Percentiles rank a stretch among this genome's conserved stretches.
phyloP scores from a whole-genome alignment of 37 sponge, comb jelly and placozoan species.

The Haliclona indistincta region DNA sequence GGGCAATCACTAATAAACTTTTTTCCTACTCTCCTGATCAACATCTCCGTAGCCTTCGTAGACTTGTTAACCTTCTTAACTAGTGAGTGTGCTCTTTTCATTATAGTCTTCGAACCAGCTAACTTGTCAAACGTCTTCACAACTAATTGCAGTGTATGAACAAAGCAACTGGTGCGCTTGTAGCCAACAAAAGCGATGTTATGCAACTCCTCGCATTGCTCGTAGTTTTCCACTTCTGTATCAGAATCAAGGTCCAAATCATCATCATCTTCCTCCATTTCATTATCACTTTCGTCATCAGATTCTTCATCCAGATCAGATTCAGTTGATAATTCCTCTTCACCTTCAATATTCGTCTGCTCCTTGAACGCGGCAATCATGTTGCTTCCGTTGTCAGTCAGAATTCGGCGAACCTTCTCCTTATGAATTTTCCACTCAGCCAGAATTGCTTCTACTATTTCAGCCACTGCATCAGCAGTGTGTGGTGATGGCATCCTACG shows the following conservation, averaged over 20 bases:
- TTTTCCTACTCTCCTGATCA: slow-evolving; percentile 2
- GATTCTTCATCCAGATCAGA: not conserved
- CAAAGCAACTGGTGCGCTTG: slow-evolving; percentile 6
- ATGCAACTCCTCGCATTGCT: not conserved
- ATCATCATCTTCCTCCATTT: not conserved
- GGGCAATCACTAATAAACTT: slow-evolving; percentile 31
- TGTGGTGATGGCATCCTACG: not conserved
- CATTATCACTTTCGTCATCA: not conserved
- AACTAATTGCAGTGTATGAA: slow-evolving; percentile 15
- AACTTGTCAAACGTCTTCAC: not conserved
- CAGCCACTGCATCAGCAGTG: slow-evolving; percentile 1
- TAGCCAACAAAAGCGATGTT: not conserved
- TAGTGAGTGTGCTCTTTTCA: slow-evolving; percentile 1
- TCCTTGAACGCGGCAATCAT: slow-evolving; percentile 4
- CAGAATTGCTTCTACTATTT: slow-evolving; percentile 2
- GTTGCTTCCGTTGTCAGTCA: slow-evolving; percentile 32
- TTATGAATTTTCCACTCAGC: slow-evolving; percentile 6
- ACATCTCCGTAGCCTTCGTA: slow-evolving; percentile 27
- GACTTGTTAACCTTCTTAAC: slow-evolving; percentile 32
- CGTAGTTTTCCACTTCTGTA: not conserved
- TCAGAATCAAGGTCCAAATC: not conserved
- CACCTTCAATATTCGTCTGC: not conserved
- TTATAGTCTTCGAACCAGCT: not conserved
- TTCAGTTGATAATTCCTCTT: not conserved
- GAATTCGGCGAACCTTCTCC: not conserved